Conservation (phyloP, 2,888 invertebrate species). For the Rhagonycha lutea region DNA sequence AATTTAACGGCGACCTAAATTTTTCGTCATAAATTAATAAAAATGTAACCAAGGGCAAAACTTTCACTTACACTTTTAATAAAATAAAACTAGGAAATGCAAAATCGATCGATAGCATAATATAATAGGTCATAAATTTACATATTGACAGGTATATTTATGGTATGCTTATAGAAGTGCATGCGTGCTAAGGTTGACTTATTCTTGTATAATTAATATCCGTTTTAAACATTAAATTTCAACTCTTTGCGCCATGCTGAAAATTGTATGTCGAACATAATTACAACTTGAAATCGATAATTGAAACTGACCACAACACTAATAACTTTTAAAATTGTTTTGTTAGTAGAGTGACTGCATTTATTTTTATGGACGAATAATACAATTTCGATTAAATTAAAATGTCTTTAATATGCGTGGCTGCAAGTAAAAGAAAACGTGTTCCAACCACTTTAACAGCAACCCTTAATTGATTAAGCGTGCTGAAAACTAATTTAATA, state of each 20-base stretch:
- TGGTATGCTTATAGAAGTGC: constrained; percentile 10
- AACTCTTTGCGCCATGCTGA: not conserved
- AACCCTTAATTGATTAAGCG: not conserved
- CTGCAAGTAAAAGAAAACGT: not conserved
- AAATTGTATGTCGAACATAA: not conserved
- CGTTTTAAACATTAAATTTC: constrained; percentile 4
- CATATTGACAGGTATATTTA: constrained; percentile 18
- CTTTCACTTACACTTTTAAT: constrained; percentile 10
- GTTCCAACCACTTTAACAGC: not conserved
- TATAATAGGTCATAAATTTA: constrained; percentile 19
- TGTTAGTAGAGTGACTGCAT: not conserved
- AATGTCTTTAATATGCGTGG: not conserved
- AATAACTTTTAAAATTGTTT: not conserved
- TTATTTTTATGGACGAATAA: not conserved
- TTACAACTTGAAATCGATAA: not conserved
- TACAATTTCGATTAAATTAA: not conserved
- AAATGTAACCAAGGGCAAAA: not conserved
- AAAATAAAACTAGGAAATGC: constrained; percentile 15
- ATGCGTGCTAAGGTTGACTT: constrained; percentile 14
- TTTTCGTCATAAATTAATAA: not conserved
- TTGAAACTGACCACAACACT: not conserved
- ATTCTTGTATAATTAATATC: constrained; percentile 14
- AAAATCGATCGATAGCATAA: constrained; percentile 6
- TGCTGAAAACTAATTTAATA: not conserved
- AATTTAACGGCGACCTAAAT: not conserved